Evolutionary conservation across 2,888 invertebrate species (phyloP), one percentile per base, ranked within the genome.

Genomic region (Sylvicola cinctus): DNA sequence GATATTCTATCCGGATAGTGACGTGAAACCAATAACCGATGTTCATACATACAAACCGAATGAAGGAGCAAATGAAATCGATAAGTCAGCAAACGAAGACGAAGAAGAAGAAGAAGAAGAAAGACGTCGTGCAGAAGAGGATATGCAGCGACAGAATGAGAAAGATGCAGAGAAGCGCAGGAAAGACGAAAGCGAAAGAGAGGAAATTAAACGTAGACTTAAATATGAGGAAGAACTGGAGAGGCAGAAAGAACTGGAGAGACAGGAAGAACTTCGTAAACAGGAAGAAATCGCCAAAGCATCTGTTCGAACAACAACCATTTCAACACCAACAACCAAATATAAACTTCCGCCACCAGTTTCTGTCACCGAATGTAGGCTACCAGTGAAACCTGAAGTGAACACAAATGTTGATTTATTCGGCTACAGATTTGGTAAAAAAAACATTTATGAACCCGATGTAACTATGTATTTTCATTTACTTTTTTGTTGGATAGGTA

Each of bases 391-490:
- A 34, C 58, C 59, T 14, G 50, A 54, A 35, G 51, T 45, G 27
- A 54, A 58, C 41, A 52, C 51, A 3, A 49, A 47, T 36, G 53
- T 47, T 25, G 50, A 54, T 17, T 49, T 48, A 1, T n/a, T 13
- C 14, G 57, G 54, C 13, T 55, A 51, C 43, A 51, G 49, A 3
- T 60, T 48, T 52, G 56, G 46, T 26, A 68, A 72, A 1, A 65
- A 66, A 15, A 65, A 66, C 40, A 66, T 70, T 51, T 78, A 79
- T 43, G 68, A 83, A 39, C 60, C 80, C 29, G 83, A 85, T 50
- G 83, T 74, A 49, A 58, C 60, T 16, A 62, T 63, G 25, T 25
- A 25, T 25, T 7, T 11, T 25, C 7, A 25, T n/a, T n/a, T n/a
- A n/a, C n/a, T n/a, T n/a, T n/a, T n/a, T n/a, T n/a, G n/a, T n/a